These are phyloP conservation scores for Formica aserva DNA, from an alignment of 2,888 invertebrate species.

Conservation along the genomic window DNA sequence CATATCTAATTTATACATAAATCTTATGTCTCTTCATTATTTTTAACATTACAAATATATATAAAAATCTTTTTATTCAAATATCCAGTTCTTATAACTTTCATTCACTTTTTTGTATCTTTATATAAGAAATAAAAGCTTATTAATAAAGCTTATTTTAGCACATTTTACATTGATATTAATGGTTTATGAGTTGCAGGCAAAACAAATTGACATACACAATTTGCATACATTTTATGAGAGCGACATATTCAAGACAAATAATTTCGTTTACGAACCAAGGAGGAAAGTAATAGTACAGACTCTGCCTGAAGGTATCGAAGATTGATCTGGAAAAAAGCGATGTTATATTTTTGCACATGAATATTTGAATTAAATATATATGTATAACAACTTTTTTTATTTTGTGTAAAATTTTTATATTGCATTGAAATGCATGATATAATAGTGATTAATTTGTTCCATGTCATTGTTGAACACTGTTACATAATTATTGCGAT, in stretches of 20 bases:
- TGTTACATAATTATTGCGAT: slow-evolving; percentile 2
- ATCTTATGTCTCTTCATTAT: not conserved
- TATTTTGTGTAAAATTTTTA: not conserved
- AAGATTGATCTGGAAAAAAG: slow-evolving; percentile 71
- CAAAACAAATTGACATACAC: slow-evolving; percentile 95
- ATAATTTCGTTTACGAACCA: slow-evolving; percentile 95
- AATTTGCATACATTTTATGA: slow-evolving; percentile 96
- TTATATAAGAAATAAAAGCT: not conserved
- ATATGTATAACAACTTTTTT: slow-evolving; percentile 2
- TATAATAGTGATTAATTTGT: not conserved
- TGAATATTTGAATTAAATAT: slow-evolving; percentile 26
- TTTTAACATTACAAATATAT: not conserved
- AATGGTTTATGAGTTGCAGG: slow-evolving; percentile 87
- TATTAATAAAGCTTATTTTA: not conserved
- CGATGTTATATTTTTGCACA: not conserved
- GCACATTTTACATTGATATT: not conserved
- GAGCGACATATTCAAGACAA: slow-evolving; percentile 94
- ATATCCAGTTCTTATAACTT: slow-evolving; percentile 20
- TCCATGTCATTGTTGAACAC: not conserved
- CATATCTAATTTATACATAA: not conserved
- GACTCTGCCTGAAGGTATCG: slow-evolving; percentile 89
- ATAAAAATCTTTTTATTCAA: slow-evolving; percentile 7
- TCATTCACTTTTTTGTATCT: not conserved
- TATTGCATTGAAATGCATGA: not conserved
- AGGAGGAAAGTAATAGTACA: slow-evolving; percentile 95